Percentiles rank a stretch among this genome's conserved stretches.
phyloP scores from a whole-genome alignment of 2,113 vertebrate genomes.

The Marmota flaviventris region DNA sequence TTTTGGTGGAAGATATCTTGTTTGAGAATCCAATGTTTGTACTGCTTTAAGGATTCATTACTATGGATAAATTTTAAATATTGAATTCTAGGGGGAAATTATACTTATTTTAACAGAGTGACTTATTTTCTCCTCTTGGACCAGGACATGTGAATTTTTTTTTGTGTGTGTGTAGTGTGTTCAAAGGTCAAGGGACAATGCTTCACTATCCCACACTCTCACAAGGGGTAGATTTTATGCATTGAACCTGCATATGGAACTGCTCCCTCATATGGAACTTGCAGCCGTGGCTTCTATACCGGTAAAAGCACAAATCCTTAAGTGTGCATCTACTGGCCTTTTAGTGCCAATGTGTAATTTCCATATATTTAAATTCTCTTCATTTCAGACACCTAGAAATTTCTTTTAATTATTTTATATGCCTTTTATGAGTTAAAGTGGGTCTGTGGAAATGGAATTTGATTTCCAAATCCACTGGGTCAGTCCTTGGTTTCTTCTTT shows the following conservation, averaged over 20 bases:
- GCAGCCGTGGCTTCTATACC: fast-evolving
- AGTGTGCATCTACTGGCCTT: neutral
- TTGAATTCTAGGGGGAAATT: neutral
- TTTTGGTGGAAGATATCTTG: neutral
- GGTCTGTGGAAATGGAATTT: neutral
- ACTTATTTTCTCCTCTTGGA: neutral
- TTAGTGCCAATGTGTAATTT: neutral
- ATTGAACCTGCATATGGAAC: neutral
- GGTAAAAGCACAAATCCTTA: neutral
- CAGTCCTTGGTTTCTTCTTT: neutral
- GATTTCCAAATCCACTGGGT: neutral
- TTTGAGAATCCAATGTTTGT: neutral
- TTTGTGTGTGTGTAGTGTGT: neutral
- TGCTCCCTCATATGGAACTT: neutral
- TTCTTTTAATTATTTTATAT: neutral
- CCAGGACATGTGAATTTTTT: neutral
- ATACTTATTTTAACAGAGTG: neutral
- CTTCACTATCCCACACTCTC: neutral
- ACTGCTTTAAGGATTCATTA: neutral
- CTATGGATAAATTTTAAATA: neutral
- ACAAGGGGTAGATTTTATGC: neutral
- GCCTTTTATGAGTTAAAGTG: neutral
- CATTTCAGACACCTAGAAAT: neutral
- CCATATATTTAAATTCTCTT: neutral
- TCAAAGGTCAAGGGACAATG: neutral